Evolutionary conservation across 1,140 invertebrate species (phyloP).

Genomic region (Archivesica marissinica): DNA sequence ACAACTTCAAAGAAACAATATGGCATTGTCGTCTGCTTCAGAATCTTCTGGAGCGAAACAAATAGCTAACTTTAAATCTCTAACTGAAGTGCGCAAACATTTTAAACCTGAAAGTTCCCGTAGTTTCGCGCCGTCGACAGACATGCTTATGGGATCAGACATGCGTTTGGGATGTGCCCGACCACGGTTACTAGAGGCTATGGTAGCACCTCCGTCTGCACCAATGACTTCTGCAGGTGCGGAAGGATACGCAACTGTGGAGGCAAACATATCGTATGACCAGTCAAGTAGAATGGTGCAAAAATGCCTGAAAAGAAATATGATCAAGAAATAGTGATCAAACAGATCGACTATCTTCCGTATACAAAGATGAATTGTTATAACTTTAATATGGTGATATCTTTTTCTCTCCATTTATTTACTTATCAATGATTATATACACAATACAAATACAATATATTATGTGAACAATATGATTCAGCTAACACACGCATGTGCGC

Average conservation of each 20-base stretch:
- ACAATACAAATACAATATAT: too few species aligned
- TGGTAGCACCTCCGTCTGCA: not conserved
- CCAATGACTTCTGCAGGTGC: not conserved
- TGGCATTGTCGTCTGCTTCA: slow-evolving; percentile 8
- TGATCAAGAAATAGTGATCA: too few species aligned
- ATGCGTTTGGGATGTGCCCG: too few species aligned
- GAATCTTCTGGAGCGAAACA: slow-evolving; percentile 51
- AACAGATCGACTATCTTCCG: too few species aligned
- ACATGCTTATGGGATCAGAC: not conserved
- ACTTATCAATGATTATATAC: too few species aligned
- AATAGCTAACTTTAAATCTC: slow-evolving; percentile 56
- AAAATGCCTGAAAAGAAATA: slow-evolving; percentile 48
- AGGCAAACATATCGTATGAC: slow-evolving; percentile 28
- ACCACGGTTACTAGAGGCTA: not conserved
- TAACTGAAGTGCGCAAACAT: slow-evolving; percentile 47
- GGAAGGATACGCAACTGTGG: slow-evolving; percentile 23
- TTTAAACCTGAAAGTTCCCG: slow-evolving; percentile 9
- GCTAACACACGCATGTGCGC: too few species aligned
- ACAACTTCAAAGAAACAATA: slow-evolving; percentile 66
- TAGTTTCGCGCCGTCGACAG: not conserved
- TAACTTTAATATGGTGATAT: too few species aligned
- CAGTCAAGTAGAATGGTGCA: slow-evolving; percentile 56
- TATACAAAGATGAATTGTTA: too few species aligned
- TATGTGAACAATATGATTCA: too few species aligned
- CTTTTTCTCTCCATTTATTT: too few species aligned